Evolutionary conservation across 2,797 vertebrate genomes (phyloP), one percentile per base, ranked within the genome.

Genomic region (Phrynocephalus vlangalii): DNA sequence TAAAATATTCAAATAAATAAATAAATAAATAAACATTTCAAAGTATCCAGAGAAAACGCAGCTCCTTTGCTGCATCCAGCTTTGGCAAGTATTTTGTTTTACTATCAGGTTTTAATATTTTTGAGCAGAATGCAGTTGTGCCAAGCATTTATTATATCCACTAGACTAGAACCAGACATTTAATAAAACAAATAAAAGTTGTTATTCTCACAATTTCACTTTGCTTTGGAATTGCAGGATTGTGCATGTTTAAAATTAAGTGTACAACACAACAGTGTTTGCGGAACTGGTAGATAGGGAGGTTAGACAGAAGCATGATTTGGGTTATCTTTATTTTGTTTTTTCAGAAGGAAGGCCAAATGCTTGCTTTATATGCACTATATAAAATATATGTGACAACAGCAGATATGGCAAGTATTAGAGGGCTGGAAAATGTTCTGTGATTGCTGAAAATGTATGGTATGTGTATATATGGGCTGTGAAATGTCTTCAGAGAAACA

Each of bases 341-440:
- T 7, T 66, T 92, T 92, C 79, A 50, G 87, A 78, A 56, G 78
- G 1, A 56, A 76, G 82, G 92, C 86, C 83, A 89, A 93, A 90
- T 72, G 6, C 9, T 86, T 82, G 82, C 68, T 78, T 9, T n/a
- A 70, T 48, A 15, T 75, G 38, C 79, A 76, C 15, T 85, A 88
- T 56, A 82, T 73, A 84, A 82, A 50, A 87, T 85, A 63, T 60
- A 85, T 78, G 86, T 87, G 84, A 91, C 63, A 9, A 38, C 88
- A 85, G 82, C 87, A 91, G 79, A 85, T 63, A 79, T 7, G 63
- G 67, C 28, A 89, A 75, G 68, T 89, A 72, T 85, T 87, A 86
- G 76, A 90, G 91, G 83, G 13, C 68, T 91, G 88, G 20, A n/a
- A 79, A 89, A 86, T 89, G 83, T 87, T 90, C 84, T 84, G 66